A percentile compares a stretch with the other conserved stretches of the same genome.
Conservation (phyloP, 2,888 invertebrate species). For the Epinotia bilunana region DNA sequence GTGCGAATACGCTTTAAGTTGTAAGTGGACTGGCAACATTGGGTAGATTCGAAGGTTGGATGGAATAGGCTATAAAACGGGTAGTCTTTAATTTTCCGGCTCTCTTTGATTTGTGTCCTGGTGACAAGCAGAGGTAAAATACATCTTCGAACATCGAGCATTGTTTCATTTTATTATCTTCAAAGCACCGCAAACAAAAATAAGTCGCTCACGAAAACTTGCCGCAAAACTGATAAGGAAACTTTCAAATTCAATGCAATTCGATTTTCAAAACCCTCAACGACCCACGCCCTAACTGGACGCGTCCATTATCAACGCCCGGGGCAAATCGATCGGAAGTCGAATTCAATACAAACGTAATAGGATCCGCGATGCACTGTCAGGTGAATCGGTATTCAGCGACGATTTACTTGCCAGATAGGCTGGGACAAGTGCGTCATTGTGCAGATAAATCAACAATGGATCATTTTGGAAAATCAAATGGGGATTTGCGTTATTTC, state of each 20-base stretch:
- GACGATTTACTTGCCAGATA: conserved; percentile 18
- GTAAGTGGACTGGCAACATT: too few relatives aligned
- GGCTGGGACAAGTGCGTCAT: background rate
- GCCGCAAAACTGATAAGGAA: background rate
- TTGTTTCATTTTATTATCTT: too few relatives aligned
- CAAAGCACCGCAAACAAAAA: too few relatives aligned
- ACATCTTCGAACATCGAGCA: too few relatives aligned
- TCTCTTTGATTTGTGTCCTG: too few relatives aligned
- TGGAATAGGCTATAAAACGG: too few relatives aligned
- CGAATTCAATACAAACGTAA: conserved; percentile 38
- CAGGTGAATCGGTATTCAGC: conserved; percentile 15
- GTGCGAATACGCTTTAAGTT: too few relatives aligned
- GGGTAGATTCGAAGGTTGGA: too few relatives aligned
- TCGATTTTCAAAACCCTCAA: background rate
- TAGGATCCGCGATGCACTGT: conserved; percentile 23
- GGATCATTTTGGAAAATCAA: background rate
- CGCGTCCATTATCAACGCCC: conserved; percentile 19
- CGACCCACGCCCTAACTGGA: background rate
- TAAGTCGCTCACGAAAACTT: background rate
- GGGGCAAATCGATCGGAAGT: conserved; percentile 34
- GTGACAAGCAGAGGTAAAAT: too few relatives aligned
- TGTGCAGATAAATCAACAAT: conserved; percentile 9
- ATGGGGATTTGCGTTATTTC: background rate
- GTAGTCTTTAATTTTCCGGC: too few relatives aligned
- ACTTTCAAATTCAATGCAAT: background rate